Evolutionary conservation across 2,888 invertebrate species (phyloP).

Genomic region (Rhimphoctona megacephalus): DNA sequence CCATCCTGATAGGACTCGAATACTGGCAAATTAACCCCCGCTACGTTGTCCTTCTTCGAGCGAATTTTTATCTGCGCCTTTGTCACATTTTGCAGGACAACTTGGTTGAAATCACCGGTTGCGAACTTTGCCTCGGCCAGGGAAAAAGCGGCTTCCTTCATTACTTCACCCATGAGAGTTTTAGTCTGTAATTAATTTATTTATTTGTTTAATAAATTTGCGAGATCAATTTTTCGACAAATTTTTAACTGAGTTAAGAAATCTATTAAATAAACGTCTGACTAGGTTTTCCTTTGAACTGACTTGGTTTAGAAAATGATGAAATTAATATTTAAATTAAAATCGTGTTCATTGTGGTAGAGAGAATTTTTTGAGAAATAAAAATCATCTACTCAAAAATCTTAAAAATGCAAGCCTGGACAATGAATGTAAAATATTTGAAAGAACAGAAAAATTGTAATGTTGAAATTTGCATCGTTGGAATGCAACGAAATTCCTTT

Average conservation of each 20-base stretch:
- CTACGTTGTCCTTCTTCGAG: constrained; percentile 99
- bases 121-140: constrained; percentile 99
- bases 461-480: too few species aligned
- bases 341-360: too few species aligned
- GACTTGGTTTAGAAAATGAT: too few species aligned
- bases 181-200: constrained; percentile 90
- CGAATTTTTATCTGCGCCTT: constrained; percentile 99
- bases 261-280: not conserved
- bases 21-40: constrained; percentile 98
- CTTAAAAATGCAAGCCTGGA: too few species aligned
- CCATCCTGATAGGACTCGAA: constrained; percentile 98
- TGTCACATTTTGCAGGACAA: constrained; percentile 98
- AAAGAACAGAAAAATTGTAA: too few species aligned
- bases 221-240: not conserved
- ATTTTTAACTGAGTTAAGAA: not conserved
- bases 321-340: too few species aligned
- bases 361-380: too few species aligned
- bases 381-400: too few species aligned
- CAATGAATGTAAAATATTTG: too few species aligned
- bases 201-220: not conserved
- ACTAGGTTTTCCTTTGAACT: too few species aligned
- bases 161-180: constrained; percentile 98
- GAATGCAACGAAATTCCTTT: too few species aligned
- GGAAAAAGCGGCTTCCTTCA: constrained; percentile 99
- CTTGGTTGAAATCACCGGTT: constrained; percentile 99